A percentile compares a stretch with the other conserved stretches of the same genome.
Evolutionary conservation across 1,140 invertebrate genomes (phyloP).

Genomic region (Zeugodacus cucurbitae): DNA sequence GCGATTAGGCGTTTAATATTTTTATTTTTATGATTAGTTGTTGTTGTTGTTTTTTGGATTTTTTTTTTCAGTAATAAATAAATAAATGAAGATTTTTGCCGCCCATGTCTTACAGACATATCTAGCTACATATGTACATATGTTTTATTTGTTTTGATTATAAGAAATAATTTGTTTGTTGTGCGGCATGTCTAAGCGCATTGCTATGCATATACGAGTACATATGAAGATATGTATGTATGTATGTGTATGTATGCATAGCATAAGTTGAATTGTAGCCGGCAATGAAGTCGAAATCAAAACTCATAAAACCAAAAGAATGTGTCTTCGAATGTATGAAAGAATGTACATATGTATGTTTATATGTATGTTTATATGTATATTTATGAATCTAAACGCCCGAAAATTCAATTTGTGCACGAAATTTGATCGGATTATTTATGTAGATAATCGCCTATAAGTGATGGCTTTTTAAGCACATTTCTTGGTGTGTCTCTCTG

Average conservation of each 20-base stretch:
- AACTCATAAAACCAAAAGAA: background rate
- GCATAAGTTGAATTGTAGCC: background rate
- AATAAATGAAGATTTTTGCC: background rate
- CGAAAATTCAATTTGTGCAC: slow-evolving; percentile 33
- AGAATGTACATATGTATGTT: background rate
- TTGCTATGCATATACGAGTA: background rate
- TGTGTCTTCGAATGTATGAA: background rate
- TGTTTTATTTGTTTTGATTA: background rate
- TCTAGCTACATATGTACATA: background rate
- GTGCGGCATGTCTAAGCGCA: background rate
- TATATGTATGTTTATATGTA: background rate
- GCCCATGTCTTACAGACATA: background rate
- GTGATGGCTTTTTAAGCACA: slow-evolving; percentile 37
- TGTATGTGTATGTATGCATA: background rate
- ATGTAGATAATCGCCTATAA: slow-evolving; percentile 37
- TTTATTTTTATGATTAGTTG: too few relatives aligned
- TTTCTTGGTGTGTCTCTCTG: background rate
- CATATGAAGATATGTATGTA: background rate
- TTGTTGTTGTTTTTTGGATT: background rate
- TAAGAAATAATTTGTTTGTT: slow-evolving; percentile 22
- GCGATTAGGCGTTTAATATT: background rate
- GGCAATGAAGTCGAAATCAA: slow-evolving; percentile 17
- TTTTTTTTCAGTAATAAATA: background rate
- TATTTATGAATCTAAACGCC: background rate
- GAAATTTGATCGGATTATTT: slow-evolving; percentile 39